These are phyloP conservation scores for Stigmatopora nigra DNA, from an alignment of 2,113 vertebrate genomes.

Conservation along the genomic window DNA sequence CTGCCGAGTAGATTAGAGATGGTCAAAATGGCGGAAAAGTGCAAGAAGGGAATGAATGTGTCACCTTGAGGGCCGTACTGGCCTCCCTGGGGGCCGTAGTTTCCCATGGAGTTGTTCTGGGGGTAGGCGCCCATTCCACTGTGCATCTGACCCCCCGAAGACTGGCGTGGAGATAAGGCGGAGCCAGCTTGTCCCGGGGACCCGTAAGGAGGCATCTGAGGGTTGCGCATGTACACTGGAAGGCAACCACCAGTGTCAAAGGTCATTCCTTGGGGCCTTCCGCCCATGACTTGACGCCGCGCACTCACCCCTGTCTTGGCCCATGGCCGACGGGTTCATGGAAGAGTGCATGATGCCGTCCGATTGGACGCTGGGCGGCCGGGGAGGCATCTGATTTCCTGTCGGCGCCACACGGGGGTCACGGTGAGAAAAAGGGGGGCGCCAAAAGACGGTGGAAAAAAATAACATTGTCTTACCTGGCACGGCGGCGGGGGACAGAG, in stretches of 20 bases:
- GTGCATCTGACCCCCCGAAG: slow-evolving; percentile 91
- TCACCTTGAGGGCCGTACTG: slow-evolving; percentile 95
- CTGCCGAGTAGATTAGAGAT: slow-evolving; percentile 48
- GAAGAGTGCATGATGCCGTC: slow-evolving; percentile 92
- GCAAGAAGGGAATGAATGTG: too few relatives aligned
- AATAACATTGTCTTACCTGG: slow-evolving; percentile 91
- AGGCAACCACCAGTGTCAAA: not conserved
- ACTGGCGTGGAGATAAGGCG: slow-evolving; percentile 95
- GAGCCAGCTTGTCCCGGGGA: slow-evolving; percentile 89
- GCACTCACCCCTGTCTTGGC: slow-evolving; percentile 87
- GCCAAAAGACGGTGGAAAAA: too few relatives aligned
- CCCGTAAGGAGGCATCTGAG: slow-evolving; percentile 91
- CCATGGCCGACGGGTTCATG: slow-evolving; percentile 88
- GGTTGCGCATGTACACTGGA: slow-evolving; percentile 91
- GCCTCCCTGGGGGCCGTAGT: slow-evolving; percentile 85
- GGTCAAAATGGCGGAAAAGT: slow-evolving; percentile 20
- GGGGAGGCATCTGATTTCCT: slow-evolving; percentile 98
- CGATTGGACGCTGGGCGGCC: slow-evolving; percentile 93
- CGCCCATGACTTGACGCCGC: not conserved
- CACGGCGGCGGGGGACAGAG: slow-evolving; percentile 89
- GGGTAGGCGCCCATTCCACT: slow-evolving; percentile 90
- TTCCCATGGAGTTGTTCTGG: slow-evolving; percentile 92
- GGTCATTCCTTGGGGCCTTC: too few relatives aligned
- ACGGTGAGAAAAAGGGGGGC: too few relatives aligned
- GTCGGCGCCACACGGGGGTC: slow-evolving; percentile 8